Evolutionary conservation across 2,888 invertebrate species (phyloP), one percentile per base, ranked within the genome.

Genomic region (Cerastoderma edule): DNA sequence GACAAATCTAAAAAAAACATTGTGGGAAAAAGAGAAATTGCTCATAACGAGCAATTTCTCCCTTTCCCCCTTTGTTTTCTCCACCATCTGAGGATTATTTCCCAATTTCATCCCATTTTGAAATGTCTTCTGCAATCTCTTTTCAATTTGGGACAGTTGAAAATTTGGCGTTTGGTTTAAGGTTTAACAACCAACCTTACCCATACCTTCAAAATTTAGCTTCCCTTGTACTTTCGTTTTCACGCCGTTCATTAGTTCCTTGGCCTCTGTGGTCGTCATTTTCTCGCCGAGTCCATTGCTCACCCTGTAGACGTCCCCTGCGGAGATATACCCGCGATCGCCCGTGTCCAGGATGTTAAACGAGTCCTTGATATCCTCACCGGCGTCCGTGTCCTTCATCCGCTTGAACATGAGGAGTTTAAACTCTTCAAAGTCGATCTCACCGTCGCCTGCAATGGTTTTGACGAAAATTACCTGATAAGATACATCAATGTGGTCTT

Each of bases 341-440:
- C 78, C 73, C n/a, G 72, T 74, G 68, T 88, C 88, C 46, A 88
- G 79, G 46, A 83, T 75, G 57, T 63, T 75, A 70, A 88, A 82
- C 2, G 85, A 81, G 13, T 80, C 72, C 56, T 67, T 73, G 16
- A 78, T 63, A 19, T 78, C 80, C 22, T 78, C 80, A 1, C 64
- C 56, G 2, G 72, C 66, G 32, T 78, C 82, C 0, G 76, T 76
- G 30, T 75, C 66, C n/a, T 81, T 77, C 79, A 83, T 83, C 30
- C 79, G 77, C 39, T 73, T 78, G 32, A 60, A 48, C 75, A 83
- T 77, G 56, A 81, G 64, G 10, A 54, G 35, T 13, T 77, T 60
- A 56, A 83, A 83, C 46, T 83, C 83, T 65, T 80, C 79, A 60
- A 83, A 79, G 48, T 79, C 79, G 16, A 83, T 78, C 33, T 68